These are phyloP conservation scores for Eptesicus fuscus DNA, from an alignment of 2,113 vertebrate genomes.

Conservation along the genomic window DNA sequence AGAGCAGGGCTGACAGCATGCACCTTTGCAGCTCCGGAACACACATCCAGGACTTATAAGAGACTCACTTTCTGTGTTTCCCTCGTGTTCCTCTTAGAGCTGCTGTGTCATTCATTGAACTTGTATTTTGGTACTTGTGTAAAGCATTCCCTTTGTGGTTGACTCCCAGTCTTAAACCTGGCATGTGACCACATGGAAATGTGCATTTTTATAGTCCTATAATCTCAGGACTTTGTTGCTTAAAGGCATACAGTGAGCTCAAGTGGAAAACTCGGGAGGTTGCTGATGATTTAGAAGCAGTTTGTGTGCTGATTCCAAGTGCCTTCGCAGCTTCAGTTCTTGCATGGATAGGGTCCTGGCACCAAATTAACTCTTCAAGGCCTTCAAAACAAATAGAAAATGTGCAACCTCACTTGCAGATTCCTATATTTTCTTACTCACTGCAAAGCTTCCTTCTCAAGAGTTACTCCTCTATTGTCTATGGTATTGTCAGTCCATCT, in stretches of 20 bases:
- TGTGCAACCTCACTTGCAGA: constrained; percentile 68
- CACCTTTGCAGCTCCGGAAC: constrained; percentile 65
- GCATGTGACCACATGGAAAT: constrained; percentile 86
- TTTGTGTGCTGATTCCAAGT: constrained; percentile 84
- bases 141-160: constrained; percentile 81
- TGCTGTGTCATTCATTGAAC: constrained; percentile 78
- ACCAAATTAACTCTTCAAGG: constrained; percentile 77
- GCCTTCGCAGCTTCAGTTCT: constrained; percentile 76
- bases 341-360: constrained; percentile 73
- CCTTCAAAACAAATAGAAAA: constrained; percentile 75
- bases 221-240: constrained; percentile 81
- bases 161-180: constrained; percentile 79
- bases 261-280: constrained; percentile 83
- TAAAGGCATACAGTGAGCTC: constrained; percentile 79
- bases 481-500: not conserved
- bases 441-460: not conserved
- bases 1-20: constrained; percentile 45
- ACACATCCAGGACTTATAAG: constrained; percentile 69
- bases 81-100: constrained; percentile 73
- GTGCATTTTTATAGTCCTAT: constrained; percentile 83
- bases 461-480: not conserved
- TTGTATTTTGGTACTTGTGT: constrained; percentile 74
- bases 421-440: constrained; percentile 56
- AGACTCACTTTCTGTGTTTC: constrained; percentile 77
- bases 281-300: constrained; percentile 86